Evolutionary conservation across 2,888 invertebrate genomes (phyloP).

Genomic region (Tortricodes alternella): DNA sequence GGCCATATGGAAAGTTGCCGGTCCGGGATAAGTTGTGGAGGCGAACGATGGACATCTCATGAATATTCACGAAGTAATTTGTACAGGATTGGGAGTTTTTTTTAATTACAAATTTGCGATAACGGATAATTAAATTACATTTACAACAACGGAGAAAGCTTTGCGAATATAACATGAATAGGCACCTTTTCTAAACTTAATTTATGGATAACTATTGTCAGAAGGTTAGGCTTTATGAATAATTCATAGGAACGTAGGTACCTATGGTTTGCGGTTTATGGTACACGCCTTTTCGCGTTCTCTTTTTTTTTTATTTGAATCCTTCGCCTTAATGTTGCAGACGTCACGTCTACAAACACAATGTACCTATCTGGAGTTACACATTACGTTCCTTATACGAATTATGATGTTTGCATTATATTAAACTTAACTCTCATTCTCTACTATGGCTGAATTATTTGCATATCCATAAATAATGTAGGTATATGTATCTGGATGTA

Average conservation of each 20-base stretch:
- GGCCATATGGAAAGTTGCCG: constrained; percentile 13
- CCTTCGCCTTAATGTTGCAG: background rate
- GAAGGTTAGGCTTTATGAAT: no score
- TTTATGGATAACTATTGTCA: no score
- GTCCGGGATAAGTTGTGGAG: constrained; percentile 8
- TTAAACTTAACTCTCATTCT: no score
- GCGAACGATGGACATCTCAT: constrained; percentile 14
- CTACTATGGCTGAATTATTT: no score
- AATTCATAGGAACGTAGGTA: no score
- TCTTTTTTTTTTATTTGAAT: constrained; percentile 6
- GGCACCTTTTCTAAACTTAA: no score
- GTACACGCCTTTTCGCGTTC: background rate
- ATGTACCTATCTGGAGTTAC: background rate
- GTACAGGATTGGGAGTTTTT: constrained; percentile 15
- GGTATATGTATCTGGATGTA: no score
- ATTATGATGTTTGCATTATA: no score
- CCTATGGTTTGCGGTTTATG: background rate
- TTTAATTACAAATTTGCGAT: constrained; percentile 15
- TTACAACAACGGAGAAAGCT: constrained; percentile 4
- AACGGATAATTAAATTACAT: constrained; percentile 15
- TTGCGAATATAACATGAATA: background rate
- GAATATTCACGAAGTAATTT: constrained; percentile 27
- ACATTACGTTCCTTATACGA: no score
- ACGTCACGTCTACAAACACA: background rate
- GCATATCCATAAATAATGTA: no score